Percentiles rank a stretch among this genome's conserved stretches.
Evolutionary conservation across 2,113 vertebrate species (phyloP).

Genomic region (Coregonus clupeaformis): DNA sequence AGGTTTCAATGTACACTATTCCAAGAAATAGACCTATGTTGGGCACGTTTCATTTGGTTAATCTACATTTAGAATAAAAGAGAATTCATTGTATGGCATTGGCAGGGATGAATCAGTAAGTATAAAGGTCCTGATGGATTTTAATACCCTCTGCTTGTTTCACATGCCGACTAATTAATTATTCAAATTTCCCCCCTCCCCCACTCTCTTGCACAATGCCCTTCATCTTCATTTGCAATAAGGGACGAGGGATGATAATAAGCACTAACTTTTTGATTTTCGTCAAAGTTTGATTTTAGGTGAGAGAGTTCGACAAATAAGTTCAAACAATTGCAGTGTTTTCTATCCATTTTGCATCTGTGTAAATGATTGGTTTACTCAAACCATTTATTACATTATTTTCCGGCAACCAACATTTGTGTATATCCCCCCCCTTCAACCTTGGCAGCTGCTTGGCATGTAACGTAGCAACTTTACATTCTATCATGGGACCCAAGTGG

Average conservation of each 20-base stretch:
- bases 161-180: conserved; percentile 52
- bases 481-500: not conserved
- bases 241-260: conserved; percentile 29
- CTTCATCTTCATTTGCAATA: conserved; percentile 42
- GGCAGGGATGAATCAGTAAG: conserved; percentile 33
- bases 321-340: not conserved
- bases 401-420: not conserved
- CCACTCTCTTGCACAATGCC: conserved; percentile 34
- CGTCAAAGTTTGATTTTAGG: not conserved
- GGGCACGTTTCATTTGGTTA: not conserved
- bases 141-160: conserved; percentile 49
- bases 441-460: not conserved
- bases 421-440: not conserved
- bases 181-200: conserved; percentile 37
- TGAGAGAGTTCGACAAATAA: not conserved
- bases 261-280: too few relatives aligned
- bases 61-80: not conserved
- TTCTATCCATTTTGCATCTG: not conserved
- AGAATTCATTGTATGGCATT: conserved; percentile 11
- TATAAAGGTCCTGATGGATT: conserved; percentile 46
- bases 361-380: not conserved
- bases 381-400: not conserved
- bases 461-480: not conserved
- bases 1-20: not conserved
- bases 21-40: not conserved